Base-by-base conservation (phyloP, 1,140 invertebrate genomes). In the Yoshiicerus persimilis region DNA sequence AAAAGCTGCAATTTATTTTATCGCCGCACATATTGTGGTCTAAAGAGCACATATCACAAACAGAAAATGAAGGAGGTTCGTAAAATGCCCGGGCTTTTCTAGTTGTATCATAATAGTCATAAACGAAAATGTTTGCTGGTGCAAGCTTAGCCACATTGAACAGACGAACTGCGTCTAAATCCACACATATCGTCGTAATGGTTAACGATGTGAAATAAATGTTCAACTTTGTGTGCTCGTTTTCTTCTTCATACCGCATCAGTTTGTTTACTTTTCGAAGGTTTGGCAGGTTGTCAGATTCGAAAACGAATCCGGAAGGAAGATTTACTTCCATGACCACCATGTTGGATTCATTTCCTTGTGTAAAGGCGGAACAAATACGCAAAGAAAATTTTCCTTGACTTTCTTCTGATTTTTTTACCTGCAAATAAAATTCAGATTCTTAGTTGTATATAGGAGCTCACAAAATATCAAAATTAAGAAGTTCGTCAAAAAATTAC, bases 91-190 rank as follows among this genome's bases (percentile, higher is more conserved):
- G 56, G 38, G 75, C 77, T 77, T 30, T 89, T 94, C 95, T 94
- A 96, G 96, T 95, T 90, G 95, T 96, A 92, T 98, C 96, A 91
- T 98, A 98, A 92, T 98, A 98, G 91, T n/a, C n/a, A n/a, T n/a
- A n/a, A n/a, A 98, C 97, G 90, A 96, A 27, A n/a, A n/a, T n/a
- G n/a, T n/a, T n/a, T n/a, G n/a, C n/a, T n/a, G 96, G 96, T 91
- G 96, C 96, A 91, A 97, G 96, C 90, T 96, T 95, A 0, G 96
- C 96, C 4, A 98, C 96, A 93, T 96, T 96, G 89, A 96, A 95
- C 6, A 95, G 96, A 91, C 97, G 94, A 91, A 96, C 96, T 5
- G 97, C 96, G 11, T 96, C 95, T 38, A 98, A 20, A 2, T 64
- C n/a, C 1, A 88, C 5, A 41, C 75, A 87, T 4, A 3, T 62